These are phyloP conservation scores for Notocelia uddmanniana DNA, from an alignment of 2,888 invertebrate genomes.

Conservation along the genomic window DNA sequence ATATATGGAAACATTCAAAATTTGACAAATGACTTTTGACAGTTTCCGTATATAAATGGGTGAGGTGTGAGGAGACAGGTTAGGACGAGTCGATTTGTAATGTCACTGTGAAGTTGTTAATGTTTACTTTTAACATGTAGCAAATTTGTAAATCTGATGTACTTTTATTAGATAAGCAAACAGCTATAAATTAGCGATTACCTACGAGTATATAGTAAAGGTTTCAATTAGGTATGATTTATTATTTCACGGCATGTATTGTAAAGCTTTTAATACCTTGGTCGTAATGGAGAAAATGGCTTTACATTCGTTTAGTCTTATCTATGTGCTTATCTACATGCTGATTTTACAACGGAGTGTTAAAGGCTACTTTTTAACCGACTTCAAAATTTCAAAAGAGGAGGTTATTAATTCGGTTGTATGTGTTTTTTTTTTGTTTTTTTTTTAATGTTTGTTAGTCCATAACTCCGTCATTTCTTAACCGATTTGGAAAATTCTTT, in stretches of 20 bases:
- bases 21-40: no score
- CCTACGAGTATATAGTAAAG: background rate
- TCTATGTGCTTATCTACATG: no score
- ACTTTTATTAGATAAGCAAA: background rate
- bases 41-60: no score
- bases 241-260: background rate
- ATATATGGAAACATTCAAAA: no score
- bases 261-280: background rate
- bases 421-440: no score
- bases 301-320: background rate
- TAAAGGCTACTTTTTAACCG: background rate
- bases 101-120: background rate
- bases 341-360: background rate
- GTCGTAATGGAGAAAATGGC: background rate
- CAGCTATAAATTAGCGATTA: background rate
- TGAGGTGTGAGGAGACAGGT: no score
- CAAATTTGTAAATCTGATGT: background rate
- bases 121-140: no score
- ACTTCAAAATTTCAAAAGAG: background rate
- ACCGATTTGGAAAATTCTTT: no score
- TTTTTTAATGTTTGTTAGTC: no score
- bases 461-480: no score
- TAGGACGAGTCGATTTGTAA: no score
- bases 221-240: background rate
- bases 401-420: no score